Conservation (phyloP, 2,888 invertebrate species). For the Drosophila diplacantha region DNA sequence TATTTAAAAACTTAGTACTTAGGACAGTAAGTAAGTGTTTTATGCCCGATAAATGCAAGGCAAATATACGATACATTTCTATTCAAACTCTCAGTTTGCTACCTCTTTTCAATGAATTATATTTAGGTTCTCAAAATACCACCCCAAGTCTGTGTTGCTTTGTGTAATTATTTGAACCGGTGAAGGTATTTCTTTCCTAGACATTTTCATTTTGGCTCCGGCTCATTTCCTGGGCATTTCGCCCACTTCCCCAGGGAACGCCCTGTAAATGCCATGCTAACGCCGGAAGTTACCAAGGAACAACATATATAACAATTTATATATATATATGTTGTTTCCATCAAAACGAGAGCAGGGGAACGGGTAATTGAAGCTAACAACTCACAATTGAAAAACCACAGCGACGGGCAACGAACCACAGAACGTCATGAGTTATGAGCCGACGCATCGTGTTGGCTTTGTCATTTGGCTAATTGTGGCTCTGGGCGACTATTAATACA, state of each 20-base stretch:
- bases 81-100: not conserved
- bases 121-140: not conserved
- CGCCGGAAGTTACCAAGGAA: constrained; percentile 42
- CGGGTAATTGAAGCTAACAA: constrained; percentile 22
- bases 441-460: constrained; percentile 54
- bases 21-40: too few relatives aligned
- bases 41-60: too few relatives aligned
- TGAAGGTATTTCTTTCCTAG: constrained; percentile 1
- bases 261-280: constrained; percentile 24
- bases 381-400: constrained; percentile 35
- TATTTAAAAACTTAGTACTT: too few relatives aligned
- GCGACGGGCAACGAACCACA: constrained; percentile 31
- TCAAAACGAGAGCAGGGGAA: constrained; percentile 1
- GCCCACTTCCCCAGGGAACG: constrained; percentile 41
- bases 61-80: not conserved
- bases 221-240: constrained; percentile 41
- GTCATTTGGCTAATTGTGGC: constrained; percentile 70
- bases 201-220: constrained; percentile 29
- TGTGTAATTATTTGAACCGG: constrained; percentile 32
- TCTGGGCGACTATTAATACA: constrained; percentile 57
- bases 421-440: constrained; percentile 57
- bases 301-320: not conserved
- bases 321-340: constrained; percentile 12
- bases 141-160: constrained; percentile 7
- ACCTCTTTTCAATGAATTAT: not conserved